These are phyloP conservation scores for Malurus melanocephalus DNA, from an alignment of 2,113 vertebrate genomes.

Conservation along the genomic window DNA sequence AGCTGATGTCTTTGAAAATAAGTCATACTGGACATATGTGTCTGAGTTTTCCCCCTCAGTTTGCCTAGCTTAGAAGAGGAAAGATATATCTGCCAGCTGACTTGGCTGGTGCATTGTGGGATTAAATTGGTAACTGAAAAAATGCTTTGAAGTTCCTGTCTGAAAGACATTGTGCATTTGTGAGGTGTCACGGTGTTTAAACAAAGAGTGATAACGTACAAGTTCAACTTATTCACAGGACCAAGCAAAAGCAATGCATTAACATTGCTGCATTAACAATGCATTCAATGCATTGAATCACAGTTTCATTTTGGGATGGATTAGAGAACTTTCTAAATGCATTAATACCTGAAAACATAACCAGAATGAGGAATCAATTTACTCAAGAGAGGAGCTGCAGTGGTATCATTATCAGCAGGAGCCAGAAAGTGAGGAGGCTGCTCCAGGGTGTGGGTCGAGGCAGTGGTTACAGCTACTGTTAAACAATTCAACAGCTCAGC, in stretches of 20 bases:
- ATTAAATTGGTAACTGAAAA: background rate
- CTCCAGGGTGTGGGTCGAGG: background rate
- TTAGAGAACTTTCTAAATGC: background rate
- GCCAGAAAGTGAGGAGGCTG: background rate
- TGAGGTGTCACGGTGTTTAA: background rate
- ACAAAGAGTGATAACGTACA: background rate
- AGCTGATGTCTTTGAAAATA: background rate
- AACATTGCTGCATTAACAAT: background rate
- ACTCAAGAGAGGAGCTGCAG: background rate
- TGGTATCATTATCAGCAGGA: background rate
- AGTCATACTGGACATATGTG: fast-evolving
- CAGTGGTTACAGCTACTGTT: background rate
- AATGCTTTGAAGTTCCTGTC: background rate
- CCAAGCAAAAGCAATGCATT: background rate
- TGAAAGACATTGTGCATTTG: background rate
- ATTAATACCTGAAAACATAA: background rate
- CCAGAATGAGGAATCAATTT: background rate
- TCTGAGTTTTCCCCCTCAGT: background rate
- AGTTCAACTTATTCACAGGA: background rate
- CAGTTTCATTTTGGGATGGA: background rate
- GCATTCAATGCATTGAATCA: background rate
- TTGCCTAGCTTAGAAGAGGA: background rate
- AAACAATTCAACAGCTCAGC: background rate
- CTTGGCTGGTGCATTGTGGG: background rate
- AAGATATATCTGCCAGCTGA: background rate